Base-by-base conservation (phyloP, 2,113 vertebrate genomes). In the Theristicus caerulescens region DNA sequence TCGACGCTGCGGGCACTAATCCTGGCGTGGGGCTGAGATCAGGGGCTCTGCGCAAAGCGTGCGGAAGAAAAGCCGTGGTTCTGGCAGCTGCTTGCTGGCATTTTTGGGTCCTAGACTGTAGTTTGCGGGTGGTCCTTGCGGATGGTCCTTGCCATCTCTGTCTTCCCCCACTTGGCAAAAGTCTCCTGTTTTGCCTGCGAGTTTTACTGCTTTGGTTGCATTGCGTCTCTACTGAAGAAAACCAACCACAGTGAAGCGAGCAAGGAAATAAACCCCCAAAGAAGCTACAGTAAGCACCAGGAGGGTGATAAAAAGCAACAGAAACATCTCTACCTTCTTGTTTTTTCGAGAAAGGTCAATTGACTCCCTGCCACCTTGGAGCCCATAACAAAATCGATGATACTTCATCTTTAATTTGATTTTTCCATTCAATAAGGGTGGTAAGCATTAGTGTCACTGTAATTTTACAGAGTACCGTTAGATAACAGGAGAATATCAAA, bases 321-420 rank as follows among this genome's bases (percentile, higher is more conserved):
- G 70, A 54, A 86, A 62, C 6, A 31, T 55, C 59, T 86, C 67
- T 83, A n/a, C 74, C 25, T 51, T 51, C 58, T 81, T 61, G 46
- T 3, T 16, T 74, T 86, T 58, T 92, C 1, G 1, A 67, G 47
- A 92, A 91, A 95, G 86, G 86, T 96, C 86, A 87, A 77, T 82
- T 80, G 83, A 89, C 88, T 94, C 81, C 88, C 73, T 88, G 61
- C 66, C 74, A 88, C 95, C 70, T 80, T 20, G 10, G 77, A 88
- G 65, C 83, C 91, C 62, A 22, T 85, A 87, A 82, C 86, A 91
- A 89, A 96, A 88, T 94, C 42, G 17, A 93, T 76, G 79, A 44
- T 71, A 66, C 86, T 83, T 80, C 67, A 57, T 93, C 78, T 92
- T 72, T 72, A 91, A 96, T 77, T 83, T 88, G 74, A 93, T 83